phyloP scores from a whole-genome alignment of 2,888 invertebrate species.

The Temnothorax ravouxi region DNA sequence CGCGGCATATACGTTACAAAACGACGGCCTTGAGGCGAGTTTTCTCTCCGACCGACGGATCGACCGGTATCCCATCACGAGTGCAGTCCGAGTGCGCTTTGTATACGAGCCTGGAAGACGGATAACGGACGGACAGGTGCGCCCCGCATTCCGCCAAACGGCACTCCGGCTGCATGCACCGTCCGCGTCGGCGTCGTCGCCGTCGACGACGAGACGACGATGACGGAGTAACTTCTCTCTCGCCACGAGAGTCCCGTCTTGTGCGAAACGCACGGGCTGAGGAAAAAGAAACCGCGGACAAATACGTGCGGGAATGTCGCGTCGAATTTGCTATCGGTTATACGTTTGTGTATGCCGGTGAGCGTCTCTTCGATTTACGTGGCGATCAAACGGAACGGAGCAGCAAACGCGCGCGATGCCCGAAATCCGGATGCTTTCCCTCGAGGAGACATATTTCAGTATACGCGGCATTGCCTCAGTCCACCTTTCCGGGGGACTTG shows the following conservation, averaged over 20 bases:
- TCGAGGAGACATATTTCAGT: neutral
- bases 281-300: neutral
- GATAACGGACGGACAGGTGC: constrained; percentile 70
- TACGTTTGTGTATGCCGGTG: neutral
- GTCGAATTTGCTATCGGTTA: constrained; percentile 16
- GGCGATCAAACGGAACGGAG: constrained; percentile 14
- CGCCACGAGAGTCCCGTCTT: neutral
- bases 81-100: neutral
- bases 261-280: neutral
- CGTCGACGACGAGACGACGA: constrained; percentile 15
- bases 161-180: constrained; percentile 36
- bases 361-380: constrained; percentile 13
- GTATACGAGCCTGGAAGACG: constrained; percentile 43
- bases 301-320: constrained; percentile 39
- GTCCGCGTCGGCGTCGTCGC: constrained; percentile 38
- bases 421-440: constrained; percentile 29
- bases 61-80: constrained; percentile 2
- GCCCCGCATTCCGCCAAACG: constrained; percentile 68
- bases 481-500: neutral
- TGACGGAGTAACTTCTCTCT: neutral
- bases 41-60: constrained; percentile 34
- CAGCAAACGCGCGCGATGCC: neutral
- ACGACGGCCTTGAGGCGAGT: constrained; percentile 48
- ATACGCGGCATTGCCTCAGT: neutral
- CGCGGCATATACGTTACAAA: constrained; percentile 41